Base-by-base conservation (phyloP, 2,888 invertebrate genomes). In the Colostygia pectinataria region DNA sequence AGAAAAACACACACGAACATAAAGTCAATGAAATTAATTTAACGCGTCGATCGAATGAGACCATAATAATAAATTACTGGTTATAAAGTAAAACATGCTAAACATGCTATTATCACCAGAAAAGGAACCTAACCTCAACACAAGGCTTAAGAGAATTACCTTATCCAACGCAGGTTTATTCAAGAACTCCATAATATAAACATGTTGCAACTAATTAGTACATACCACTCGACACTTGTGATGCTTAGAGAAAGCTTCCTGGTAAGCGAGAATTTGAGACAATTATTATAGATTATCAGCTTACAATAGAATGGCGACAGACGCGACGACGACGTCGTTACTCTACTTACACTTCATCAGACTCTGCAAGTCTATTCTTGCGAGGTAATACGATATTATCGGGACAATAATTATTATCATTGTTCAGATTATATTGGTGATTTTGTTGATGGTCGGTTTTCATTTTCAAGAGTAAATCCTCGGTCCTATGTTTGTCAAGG, bases 191-290 rank as follows among this genome's bases (percentile, higher is more conserved):
- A 15, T 71, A 56, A 59, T 67, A 66, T 67, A 63, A 68, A 71
- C 66, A n/a, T n/a, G 68, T 63, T 62, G 69, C 64, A 61, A 62
- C 65, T 74, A 78, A 79, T 80, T 74, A n/a, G n/a, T n/a, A 79
- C 65, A 58, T 64, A 63, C 61, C 59, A 61, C 55, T 45, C 49
- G 59, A 63, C 65, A 65, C 61, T 68, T 60, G 58, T 56, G 65
- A 60, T 50, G 68, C 65, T 40, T 39, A 79, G 82, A 77, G 80
- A 85, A 83, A 83, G 82, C 76, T 77, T 73, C 68, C 64, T 63
- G 61, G 65, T 64, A 64, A 61, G 68, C 65, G 62, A 63, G 62
- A 74, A 74, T 73, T 71, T 66, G 66, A 72, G 61, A 65, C 63
- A 59, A 64, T 66, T 63, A 20, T 20, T 20, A 20, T 2, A 5